Evolutionary conservation across 1,140 invertebrate species (phyloP).

Genomic region (Papilio glaucus): DNA sequence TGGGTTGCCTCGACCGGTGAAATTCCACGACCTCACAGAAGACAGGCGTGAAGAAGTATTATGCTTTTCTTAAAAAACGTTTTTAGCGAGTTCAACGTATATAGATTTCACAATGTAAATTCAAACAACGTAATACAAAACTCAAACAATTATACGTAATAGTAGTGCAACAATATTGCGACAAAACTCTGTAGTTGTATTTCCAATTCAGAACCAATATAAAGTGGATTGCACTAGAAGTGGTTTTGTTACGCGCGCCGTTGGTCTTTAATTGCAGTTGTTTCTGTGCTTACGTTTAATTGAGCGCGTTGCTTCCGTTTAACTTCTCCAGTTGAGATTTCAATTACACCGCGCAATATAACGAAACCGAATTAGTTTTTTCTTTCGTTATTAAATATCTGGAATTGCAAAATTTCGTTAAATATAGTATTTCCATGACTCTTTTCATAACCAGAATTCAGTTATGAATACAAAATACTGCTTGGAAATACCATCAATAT

Average conservation of each 20-base stretch:
- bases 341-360: background rate
- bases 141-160: too few relatives aligned
- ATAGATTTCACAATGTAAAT: background rate
- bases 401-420: background rate
- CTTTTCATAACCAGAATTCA: background rate
- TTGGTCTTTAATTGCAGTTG: slow-evolving; percentile 10
- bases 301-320: slow-evolving; percentile 15
- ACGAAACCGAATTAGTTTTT: slow-evolving; percentile 1
- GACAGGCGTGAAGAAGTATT: too few relatives aligned
- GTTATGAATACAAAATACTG: too few relatives aligned
- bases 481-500: background rate
- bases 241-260: background rate
- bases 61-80: too few relatives aligned
- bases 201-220: slow-evolving; percentile 16
- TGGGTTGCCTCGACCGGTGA: too few relatives aligned
- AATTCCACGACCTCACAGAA: too few relatives aligned
- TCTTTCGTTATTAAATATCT: background rate
- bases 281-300: background rate
- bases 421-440: background rate
- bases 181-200: background rate
- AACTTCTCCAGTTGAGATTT: slow-evolving; percentile 2
- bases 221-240: slow-evolving; percentile 7
- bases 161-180: background rate
- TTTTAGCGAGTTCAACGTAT: too few relatives aligned
- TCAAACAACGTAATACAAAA: background rate